Conservation (phyloP, 1,140 invertebrate genomes). For the Melipona quadrifasciata region DNA sequence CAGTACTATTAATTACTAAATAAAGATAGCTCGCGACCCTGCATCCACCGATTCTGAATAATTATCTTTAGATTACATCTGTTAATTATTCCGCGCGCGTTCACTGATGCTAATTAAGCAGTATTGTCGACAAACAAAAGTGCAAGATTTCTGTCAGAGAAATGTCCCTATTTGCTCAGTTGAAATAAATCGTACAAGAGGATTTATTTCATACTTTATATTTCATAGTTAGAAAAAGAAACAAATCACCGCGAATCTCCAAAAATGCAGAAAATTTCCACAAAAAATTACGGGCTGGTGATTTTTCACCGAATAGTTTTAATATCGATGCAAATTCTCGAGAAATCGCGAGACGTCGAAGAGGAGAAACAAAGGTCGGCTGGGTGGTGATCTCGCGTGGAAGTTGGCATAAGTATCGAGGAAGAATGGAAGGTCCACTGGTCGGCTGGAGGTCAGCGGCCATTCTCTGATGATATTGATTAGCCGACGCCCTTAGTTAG, state of each 20-base stretch:
- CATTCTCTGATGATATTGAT: constrained; percentile 81
- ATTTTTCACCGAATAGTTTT: too few relatives aligned
- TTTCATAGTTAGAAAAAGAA: too few relatives aligned
- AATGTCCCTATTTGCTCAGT: too few relatives aligned
- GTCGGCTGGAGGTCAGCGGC: constrained; percentile 66
- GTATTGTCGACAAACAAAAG: not conserved
- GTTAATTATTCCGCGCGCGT: not conserved
- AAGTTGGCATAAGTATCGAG: constrained; percentile 46
- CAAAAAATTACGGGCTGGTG: too few relatives aligned
- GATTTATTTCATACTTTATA: too few relatives aligned
- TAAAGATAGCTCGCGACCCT: not conserved
- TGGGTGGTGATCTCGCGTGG: not conserved
- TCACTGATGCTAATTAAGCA: not conserved
- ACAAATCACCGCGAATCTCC: too few relatives aligned
- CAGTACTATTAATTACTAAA: constrained; percentile 14
- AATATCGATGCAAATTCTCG: not conserved
- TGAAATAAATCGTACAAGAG: too few relatives aligned
- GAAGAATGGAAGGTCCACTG: constrained; percentile 57
- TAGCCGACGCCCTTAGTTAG: constrained; percentile 82
- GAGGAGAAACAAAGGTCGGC: not conserved
- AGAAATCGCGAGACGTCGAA: not conserved
- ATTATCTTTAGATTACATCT: not conserved
- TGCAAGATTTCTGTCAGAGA: too few relatives aligned
- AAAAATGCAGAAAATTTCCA: too few relatives aligned
- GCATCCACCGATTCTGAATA: constrained; percentile 1